phyloP scores from a whole-genome alignment of 2,113 vertebrate species.

The Xiphophorus couchianus region DNA sequence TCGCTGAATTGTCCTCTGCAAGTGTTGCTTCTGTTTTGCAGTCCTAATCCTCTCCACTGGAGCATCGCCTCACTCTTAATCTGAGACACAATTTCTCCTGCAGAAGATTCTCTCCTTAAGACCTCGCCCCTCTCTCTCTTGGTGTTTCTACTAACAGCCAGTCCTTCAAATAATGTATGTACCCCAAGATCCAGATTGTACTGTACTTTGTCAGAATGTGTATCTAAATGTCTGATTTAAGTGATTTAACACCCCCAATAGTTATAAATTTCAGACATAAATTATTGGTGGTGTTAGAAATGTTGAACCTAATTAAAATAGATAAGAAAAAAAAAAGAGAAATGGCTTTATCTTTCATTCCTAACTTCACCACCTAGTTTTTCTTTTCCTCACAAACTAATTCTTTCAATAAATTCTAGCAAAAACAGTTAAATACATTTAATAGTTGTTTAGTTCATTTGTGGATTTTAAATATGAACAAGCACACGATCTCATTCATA shows the following conservation, averaged over 20 bases:
- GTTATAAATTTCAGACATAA: neutral
- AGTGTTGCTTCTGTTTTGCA: conserved; percentile 64
- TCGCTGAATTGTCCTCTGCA: conserved; percentile 66
- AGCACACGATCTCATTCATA: no score
- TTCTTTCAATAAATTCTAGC: no score
- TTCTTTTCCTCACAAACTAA: no score
- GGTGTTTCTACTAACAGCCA: conserved; percentile 60
- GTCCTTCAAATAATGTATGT: conserved; percentile 31
- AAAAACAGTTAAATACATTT: no score
- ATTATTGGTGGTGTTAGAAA: neutral
- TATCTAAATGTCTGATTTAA: neutral
- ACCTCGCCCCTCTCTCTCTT: conserved; percentile 73
- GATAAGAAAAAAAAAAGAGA: no score
- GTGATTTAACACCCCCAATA: neutral
- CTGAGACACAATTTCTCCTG: conserved; percentile 85
- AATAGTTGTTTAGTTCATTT: no score
- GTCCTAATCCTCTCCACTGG: conserved; percentile 70
- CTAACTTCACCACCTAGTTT: neutral
- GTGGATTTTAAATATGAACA: no score
- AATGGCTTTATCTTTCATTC: neutral
- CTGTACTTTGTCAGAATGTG: neutral
- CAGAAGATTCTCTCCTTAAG: conserved; percentile 89
- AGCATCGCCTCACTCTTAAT: conserved; percentile 79
- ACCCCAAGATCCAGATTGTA: neutral
- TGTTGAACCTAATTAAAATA: no score